phyloP scores from a whole-genome alignment of 2,888 invertebrate genomes.

The Temnothorax unifasciatus region DNA sequence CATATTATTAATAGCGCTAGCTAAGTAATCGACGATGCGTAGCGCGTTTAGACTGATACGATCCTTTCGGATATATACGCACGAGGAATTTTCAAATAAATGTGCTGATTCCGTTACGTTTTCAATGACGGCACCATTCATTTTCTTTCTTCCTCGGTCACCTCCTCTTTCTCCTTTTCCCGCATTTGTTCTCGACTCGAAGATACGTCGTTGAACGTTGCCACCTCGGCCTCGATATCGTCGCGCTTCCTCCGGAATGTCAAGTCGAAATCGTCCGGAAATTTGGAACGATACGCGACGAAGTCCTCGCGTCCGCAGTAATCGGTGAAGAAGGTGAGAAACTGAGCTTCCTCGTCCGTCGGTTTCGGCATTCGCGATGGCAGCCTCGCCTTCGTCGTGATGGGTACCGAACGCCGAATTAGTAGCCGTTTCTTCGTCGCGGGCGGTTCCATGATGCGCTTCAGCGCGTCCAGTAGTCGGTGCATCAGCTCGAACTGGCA shows the following conservation, averaged over 20 bases:
- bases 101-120: constrained; percentile 74
- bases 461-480: constrained; percentile 77
- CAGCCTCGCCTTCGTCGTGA: constrained; percentile 59
- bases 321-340: constrained; percentile 80
- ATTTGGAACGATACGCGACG: constrained; percentile 80
- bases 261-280: constrained; percentile 80
- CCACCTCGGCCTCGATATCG: constrained; percentile 17
- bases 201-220: not conserved
- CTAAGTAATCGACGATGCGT: constrained; percentile 49
- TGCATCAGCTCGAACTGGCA: constrained; percentile 80
- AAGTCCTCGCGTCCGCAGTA: constrained; percentile 80
- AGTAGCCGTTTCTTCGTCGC: constrained; percentile 71
- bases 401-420: constrained; percentile 77
- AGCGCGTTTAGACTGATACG: constrained; percentile 62
- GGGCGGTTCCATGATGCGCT: constrained; percentile 82
- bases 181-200: not conserved
- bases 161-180: not conserved
- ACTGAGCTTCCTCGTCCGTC: constrained; percentile 78
- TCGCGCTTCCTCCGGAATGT: constrained; percentile 68
- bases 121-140: constrained; percentile 49
- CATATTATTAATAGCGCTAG: constrained; percentile 63
- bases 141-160: not conserved
- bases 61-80: constrained; percentile 63
- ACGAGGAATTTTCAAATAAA: constrained; percentile 72
- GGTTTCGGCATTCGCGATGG: constrained; percentile 69